Evolutionary conservation across 2,113 vertebrate species (phyloP).

Genomic region (Pterocles gutturalis): DNA sequence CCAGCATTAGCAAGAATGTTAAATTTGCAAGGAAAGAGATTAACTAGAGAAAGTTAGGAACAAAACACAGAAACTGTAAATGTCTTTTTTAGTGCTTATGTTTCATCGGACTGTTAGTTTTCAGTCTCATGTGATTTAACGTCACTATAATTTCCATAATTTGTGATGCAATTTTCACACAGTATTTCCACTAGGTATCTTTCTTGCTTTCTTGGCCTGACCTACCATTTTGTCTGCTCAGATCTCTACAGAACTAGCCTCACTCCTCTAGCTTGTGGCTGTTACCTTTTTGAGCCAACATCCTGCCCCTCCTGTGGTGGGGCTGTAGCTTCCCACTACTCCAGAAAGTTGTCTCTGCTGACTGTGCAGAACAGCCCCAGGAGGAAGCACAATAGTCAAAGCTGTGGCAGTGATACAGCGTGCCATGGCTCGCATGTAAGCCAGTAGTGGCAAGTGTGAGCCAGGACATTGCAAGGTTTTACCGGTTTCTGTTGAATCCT

Average conservation of each 20-base stretch:
- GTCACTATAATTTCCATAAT: not conserved
- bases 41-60: not conserved
- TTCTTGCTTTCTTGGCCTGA: not conserved
- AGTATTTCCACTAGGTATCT: not conserved
- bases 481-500: not conserved
- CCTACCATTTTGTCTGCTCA: not conserved
- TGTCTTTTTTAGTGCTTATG: not conserved
- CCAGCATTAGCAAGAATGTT: not conserved
- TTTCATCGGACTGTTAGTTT: not conserved
- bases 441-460: not conserved
- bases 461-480: not conserved
- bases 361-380: not conserved
- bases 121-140: not conserved
- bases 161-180: not conserved
- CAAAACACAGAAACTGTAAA: not conserved
- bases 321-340: not conserved
- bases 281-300: not conserved
- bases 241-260: not conserved
- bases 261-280: not conserved
- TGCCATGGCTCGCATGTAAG: not conserved
- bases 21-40: not conserved
- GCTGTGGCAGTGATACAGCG: not conserved
- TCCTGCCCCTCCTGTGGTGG: not conserved
- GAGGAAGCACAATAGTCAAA: rapidly evolving
- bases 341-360: not conserved